A percentile compares a stretch with the other conserved stretches of the same genome.
Evolutionary conservation across 2,113 vertebrate genomes (phyloP).

Genomic region (Callithrix jacchus): DNA sequence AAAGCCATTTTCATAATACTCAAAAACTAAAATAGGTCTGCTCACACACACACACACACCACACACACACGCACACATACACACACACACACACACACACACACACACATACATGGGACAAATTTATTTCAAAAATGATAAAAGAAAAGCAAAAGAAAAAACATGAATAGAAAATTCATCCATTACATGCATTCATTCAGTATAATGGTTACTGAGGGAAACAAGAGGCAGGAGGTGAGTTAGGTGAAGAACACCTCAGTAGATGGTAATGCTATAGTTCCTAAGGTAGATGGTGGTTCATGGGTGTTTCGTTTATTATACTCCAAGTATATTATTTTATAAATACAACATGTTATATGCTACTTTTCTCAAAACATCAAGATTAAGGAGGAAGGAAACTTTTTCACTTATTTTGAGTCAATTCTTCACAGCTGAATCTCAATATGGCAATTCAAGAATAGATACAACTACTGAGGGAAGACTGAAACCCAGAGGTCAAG

Average conservation of each 20-base stretch:
- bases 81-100: neutral
- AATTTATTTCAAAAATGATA: neutral
- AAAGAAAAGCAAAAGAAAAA: neutral
- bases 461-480: neutral
- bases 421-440: neutral
- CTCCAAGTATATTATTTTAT: neutral
- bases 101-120: neutral
- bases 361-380: neutral
- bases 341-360: constrained; percentile 1
- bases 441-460: neutral
- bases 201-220: neutral
- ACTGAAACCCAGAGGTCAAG: neutral
- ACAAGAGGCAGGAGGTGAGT: neutral
- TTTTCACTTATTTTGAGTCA: neutral
- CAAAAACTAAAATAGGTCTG: constrained; percentile 11
- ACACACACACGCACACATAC: neutral
- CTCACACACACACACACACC: neutral
- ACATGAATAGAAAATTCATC: neutral
- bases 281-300: neutral
- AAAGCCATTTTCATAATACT: neutral
- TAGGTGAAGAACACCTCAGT: neutral
- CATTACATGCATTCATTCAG: neutral
- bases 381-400: neutral
- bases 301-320: neutral
- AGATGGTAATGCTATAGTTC: neutral